Conservation (phyloP, 1,140 invertebrate species). For the Mylabris phalerata region DNA sequence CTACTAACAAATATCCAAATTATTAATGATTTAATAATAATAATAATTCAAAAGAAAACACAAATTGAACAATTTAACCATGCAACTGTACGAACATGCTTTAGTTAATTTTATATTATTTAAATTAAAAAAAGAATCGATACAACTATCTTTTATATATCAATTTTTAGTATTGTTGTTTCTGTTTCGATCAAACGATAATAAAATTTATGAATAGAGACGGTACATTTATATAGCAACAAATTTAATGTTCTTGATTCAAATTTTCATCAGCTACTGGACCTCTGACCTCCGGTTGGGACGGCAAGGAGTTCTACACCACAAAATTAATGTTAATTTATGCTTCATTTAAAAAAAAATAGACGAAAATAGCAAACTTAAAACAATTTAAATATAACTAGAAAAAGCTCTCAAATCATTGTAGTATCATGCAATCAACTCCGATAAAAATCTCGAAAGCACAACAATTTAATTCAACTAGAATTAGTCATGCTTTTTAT, state of each 20-base stretch:
- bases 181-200: no score
- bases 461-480: no score
- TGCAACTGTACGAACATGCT: no score
- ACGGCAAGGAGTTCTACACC: slow-evolving; percentile 57
- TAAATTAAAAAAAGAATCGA: no score
- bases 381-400: not conserved
- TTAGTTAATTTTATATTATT: no score
- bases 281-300: slow-evolving; percentile 49
- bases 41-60: no score
- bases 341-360: not conserved
- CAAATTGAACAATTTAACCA: no score
- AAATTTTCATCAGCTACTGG: slow-evolving; percentile 61
- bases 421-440: not conserved
- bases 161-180: no score
- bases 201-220: not conserved
- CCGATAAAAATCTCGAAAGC: not conserved
- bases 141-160: no score
- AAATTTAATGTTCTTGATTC: slow-evolving; percentile 51
- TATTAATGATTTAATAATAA: no score
- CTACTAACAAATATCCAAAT: not conserved
- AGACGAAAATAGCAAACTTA: not conserved
- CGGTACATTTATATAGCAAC: slow-evolving; percentile 9
- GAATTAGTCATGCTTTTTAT: no score
- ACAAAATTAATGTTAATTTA: slow-evolving; percentile 5
- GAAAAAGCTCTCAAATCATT: no score